These are phyloP conservation scores for Anoplolepis gracilipes DNA, from an alignment of 1,140 invertebrate species.

Conservation along the genomic window DNA sequence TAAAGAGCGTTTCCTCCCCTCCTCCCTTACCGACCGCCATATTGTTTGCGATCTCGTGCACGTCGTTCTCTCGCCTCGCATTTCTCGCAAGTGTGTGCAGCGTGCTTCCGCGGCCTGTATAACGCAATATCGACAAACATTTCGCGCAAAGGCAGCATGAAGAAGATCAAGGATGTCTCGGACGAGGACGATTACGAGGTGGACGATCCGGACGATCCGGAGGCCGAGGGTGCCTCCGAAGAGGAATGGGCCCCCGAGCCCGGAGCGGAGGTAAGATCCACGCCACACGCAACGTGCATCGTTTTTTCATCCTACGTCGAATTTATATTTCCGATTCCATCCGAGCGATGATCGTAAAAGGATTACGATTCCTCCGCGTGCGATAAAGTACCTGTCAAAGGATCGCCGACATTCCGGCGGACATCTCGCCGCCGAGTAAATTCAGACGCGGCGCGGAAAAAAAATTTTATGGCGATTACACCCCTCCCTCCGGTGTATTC, in stretches of 20 bases:
- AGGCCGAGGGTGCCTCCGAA: constrained; percentile 83
- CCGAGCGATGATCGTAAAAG: neutral
- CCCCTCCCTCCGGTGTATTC: no score
- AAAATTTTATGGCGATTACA: no score
- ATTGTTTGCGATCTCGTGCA: constrained; percentile 79
- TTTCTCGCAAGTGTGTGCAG: constrained; percentile 33
- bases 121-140: constrained; percentile 76
- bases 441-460: no score
- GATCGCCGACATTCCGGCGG: neutral
- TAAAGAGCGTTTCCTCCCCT: constrained; percentile 55
- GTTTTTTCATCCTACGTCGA: neutral
- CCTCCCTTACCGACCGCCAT: constrained; percentile 73
- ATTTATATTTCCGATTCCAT: neutral
- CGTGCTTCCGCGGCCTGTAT: constrained; percentile 40
- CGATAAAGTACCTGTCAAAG: no score
- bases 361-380: neutral
- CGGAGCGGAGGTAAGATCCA: constrained; percentile 79
- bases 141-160: constrained; percentile 83
- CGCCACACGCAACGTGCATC: neutral
- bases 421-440: neutral
- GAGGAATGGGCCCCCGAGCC: constrained; percentile 83
- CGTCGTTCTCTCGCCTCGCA: constrained; percentile 63
- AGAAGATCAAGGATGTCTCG: constrained; percentile 84
- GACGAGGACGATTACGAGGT: constrained; percentile 85
- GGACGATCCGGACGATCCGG: constrained; percentile 82